Evolutionary conservation across 1,140 invertebrate species (phyloP).

Genomic region (Macrotrachela quadricornifera): DNA sequence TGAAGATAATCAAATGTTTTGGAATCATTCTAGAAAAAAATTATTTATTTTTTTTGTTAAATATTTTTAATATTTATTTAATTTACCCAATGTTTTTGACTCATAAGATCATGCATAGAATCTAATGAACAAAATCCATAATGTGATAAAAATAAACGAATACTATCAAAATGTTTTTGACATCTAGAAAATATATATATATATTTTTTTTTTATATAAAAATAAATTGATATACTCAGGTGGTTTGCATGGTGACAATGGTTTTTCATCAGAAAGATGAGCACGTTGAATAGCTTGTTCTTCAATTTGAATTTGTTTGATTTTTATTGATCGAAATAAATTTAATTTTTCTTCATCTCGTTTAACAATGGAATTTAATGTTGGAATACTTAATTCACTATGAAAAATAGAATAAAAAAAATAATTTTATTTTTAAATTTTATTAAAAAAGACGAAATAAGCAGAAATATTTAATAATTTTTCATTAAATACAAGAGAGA

Average conservation of each 20-base stretch:
- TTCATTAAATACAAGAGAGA: too few relatives aligned
- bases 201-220: too few relatives aligned
- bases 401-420: too few relatives aligned
- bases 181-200: too few relatives aligned
- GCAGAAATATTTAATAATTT: too few relatives aligned
- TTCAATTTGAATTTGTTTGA: slow-evolving; percentile 19
- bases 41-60: too few relatives aligned
- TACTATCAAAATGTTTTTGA: slow-evolving; percentile 18
- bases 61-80: background rate
- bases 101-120: slow-evolving; percentile 17
- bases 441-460: too few relatives aligned
- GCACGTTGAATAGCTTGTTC: slow-evolving; percentile 17
- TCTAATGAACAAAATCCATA: slow-evolving; percentile 69
- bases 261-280: slow-evolving; percentile 16
- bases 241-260: slow-evolving; percentile 45
- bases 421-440: too few relatives aligned
- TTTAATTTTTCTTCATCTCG: slow-evolving; percentile 35
- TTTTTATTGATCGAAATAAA: slow-evolving; percentile 30
- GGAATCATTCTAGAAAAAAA: too few relatives aligned
- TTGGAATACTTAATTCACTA: slow-evolving; percentile 54
- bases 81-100: background rate
- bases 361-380: slow-evolving; percentile 44
- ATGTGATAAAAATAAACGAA: slow-evolving; percentile 70
- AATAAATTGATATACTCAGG: slow-evolving; percentile 36
- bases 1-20: too few relatives aligned